A percentile compares a stretch with the other conserved stretches of the same genome.
Evolutionary conservation across 2,113 vertebrate species (phyloP).

Genomic region (Cyanocitta stelleri): DNA sequence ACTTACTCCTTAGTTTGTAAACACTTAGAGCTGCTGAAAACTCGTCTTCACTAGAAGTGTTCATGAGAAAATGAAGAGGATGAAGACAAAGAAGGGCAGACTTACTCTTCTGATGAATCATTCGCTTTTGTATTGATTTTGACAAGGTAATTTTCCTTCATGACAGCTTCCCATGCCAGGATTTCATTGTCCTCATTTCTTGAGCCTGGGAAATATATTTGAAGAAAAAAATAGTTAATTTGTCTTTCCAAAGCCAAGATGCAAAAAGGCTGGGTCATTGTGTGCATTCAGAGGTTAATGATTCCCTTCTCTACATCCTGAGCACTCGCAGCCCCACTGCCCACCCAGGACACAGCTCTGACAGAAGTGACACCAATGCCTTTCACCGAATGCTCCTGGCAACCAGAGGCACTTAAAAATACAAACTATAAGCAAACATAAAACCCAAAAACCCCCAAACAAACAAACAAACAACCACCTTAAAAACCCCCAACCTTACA

Average conservation of each 20-base stretch:
- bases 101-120: conserved; percentile 73
- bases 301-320: neutral
- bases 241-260: neutral
- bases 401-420: neutral
- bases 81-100: neutral
- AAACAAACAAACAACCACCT: neutral
- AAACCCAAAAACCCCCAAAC: neutral
- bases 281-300: neutral
- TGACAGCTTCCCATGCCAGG: conserved; percentile 79
- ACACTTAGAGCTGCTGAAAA: neutral
- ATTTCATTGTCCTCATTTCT: conserved; percentile 76
- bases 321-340: neutral
- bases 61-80: neutral
- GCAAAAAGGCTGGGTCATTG: neutral
- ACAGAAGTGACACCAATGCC: neutral
- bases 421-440: neutral
- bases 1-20: neutral
- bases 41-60: neutral
- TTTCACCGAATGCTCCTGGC: neutral
- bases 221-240: neutral
- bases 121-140: conserved; percentile 73
- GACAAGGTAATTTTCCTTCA: conserved; percentile 82
- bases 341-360: neutral
- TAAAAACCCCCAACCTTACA: no score
- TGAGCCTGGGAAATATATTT: conserved; percentile 49